Evolutionary conservation across 2,113 vertebrate genomes (phyloP), one percentile per base, ranked within the genome.

Genomic region (Columbina picui): DNA sequence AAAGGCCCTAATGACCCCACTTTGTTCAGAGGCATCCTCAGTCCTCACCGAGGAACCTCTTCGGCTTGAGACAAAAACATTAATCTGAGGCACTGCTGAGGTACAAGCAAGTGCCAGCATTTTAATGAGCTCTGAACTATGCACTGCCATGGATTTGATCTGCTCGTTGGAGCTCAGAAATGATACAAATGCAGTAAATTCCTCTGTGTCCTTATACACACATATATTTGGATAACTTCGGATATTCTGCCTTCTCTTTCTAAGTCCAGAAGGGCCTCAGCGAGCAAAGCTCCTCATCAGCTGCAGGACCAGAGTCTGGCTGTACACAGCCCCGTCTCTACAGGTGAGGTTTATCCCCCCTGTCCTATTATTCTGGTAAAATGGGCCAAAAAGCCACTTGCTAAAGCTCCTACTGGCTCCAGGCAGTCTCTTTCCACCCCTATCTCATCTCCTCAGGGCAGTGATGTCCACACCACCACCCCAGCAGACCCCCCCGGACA

Each of bases 161-260:
- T 96, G 94, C 91, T 93, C 61, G 55, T 57, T 94, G 88, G 93
- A 95, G 96, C 91, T 95, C 94, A 87, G 94, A 94, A 97, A 94
- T 56, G 21, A 95, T 86, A 92, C 86, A 94, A 96, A 94, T 39
- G 74, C 95, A 95, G 61, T 71, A 95, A 97, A 96, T 80, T 92
- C 94, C 94, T 93, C 86, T 68, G 53, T 56, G 86, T 59, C 87
- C 55, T 61, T 38, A 93, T 18, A 23, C 27, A 47, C 36, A 73
- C 25, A 39, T 30, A 87, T 70, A 69, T 96, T 76, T 75, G 45
- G 77, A 87, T 53, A 87, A 94, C 87, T 91, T 74, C 21, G 70
- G 87, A 27, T 69, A 84, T 80, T 94, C 77, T 80, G 93, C 78
- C 83, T 97, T 96, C 9, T 6, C 73, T 96, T 94, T 94, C 70